Evolutionary conservation across 2,113 vertebrate genomes (phyloP), one percentile per base, ranked within the genome.

Genomic region (Talpa occidentalis): DNA sequence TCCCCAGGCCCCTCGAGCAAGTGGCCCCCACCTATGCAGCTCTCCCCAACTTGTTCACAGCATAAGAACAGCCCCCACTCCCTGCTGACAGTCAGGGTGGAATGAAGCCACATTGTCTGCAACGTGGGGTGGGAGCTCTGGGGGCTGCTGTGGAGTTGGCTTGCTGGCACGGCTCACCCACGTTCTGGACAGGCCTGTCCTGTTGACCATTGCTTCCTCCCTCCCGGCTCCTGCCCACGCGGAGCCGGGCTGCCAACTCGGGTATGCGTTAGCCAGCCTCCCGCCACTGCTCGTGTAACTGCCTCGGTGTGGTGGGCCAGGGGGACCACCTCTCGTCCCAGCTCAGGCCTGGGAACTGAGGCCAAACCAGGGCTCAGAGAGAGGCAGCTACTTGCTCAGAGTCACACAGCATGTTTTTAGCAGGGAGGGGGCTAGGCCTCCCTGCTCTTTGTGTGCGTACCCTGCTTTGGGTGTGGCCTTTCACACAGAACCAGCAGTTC

Each of bases 121-220:
- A 56, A 19, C 52, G 54, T 56, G 54, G 54, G 54, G 54, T 56
- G 54, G 54, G 6, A 42, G 37, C 32, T 6, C 21, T 0, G 54
- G 15, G 2, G 60, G 42, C 72, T 49, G 54, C 26, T 6, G 85
- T 81, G 62, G 22, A 1, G 10, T 60, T 64, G 67, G 54, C 85
- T 35, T 44, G 64, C 19, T 60, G 59, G 78, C 22, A 0, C 4
- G 24, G 69, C 52, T 91, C 54, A 17, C 44, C 83, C 42, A 3
- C 11, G 5, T 64, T 80, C 72, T 77, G 60, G 44, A 54, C 94
- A 93, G 81, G 72, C 67, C 81, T 47, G 15, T 92, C 84, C 89
- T 88, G 21, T 84, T 72, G 56, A 52, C 94, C 73, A 28, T 73
- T 69, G 15, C 59, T 88, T 69, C 72, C 10, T 64, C 62, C 30